These are phyloP conservation scores for Macrosiphum euphorbiae DNA, from an alignment of 2,888 invertebrate species.

Conservation along the genomic window DNA sequence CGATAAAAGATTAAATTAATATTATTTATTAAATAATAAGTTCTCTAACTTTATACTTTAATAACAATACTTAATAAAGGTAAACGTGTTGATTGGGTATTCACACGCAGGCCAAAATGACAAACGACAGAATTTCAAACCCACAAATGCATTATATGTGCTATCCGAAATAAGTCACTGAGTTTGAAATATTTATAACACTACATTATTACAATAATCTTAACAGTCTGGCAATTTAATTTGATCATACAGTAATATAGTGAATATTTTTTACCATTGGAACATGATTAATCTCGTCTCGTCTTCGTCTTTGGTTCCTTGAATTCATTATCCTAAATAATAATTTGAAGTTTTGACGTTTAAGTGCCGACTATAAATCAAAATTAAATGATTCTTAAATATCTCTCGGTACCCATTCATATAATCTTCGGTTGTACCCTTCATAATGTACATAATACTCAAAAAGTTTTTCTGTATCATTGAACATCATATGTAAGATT, in stretches of 20 bases:
- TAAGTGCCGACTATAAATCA: background rate
- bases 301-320: constrained; percentile 93
- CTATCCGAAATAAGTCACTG: too few relatives aligned
- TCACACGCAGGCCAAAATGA: background rate
- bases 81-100: background rate
- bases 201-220: too few relatives aligned
- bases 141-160: too few relatives aligned
- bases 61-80: too few relatives aligned
- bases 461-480: constrained; percentile 79
- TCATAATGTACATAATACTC: constrained; percentile 99
- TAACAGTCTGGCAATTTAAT: too few relatives aligned
- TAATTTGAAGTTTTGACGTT: background rate
- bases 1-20: background rate
- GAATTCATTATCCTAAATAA: constrained; percentile 80
- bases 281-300: too few relatives aligned
- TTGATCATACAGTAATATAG: too few relatives aligned
- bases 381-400: constrained; percentile 67
- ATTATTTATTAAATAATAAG: background rate
- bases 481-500: constrained; percentile 88
- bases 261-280: too few relatives aligned
- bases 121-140: background rate
- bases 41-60: background rate
- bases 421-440: constrained; percentile 92
- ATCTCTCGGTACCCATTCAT: constrained; percentile 88
- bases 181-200: too few relatives aligned